These are phyloP conservation scores for Pelobates fuscus DNA, from an alignment of 2,113 vertebrate genomes.

Conservation along the genomic window DNA sequence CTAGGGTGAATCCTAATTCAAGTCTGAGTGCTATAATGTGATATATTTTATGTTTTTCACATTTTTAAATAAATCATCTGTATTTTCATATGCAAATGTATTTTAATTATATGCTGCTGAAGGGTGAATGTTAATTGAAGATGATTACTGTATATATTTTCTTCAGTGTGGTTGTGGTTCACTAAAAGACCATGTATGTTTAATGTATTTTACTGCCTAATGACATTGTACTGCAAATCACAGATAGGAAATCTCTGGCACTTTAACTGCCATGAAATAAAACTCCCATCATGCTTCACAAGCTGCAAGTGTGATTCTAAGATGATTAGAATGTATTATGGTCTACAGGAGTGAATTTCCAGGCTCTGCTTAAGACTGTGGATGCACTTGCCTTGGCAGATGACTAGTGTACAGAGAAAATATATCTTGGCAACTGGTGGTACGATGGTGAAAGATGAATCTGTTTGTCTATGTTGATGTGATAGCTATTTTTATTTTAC, in stretches of 20 bases:
- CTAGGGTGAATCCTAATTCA: conserved; percentile 60
- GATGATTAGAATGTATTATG: too few relatives aligned
- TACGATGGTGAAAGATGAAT: background rate
- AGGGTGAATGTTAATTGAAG: conserved; percentile 62
- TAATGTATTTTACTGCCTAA: conserved; percentile 62
- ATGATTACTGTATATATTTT: conserved; percentile 55
- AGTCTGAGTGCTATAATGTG: conserved; percentile 62
- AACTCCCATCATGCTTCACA: background rate
- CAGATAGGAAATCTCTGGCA: background rate
- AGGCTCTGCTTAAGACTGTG: too few relatives aligned
- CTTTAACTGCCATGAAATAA: background rate
- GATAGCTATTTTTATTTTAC: conserved; percentile 37
- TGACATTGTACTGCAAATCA: conserved; percentile 51
- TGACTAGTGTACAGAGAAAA: background rate
- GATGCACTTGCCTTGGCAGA: conserved; percentile 17
- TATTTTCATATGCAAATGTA: conserved; percentile 73
- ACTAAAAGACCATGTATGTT: conserved; percentile 59
- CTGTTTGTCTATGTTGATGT: conserved; percentile 8
- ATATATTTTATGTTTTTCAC: conserved; percentile 63
- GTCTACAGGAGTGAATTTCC: too few relatives aligned
- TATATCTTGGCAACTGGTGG: background rate
- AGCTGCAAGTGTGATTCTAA: too few relatives aligned
- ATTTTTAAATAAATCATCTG: conserved; percentile 65
- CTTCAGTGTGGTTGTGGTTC: conserved; percentile 52
- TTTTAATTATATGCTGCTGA: conserved; percentile 72